Percentiles rank a stretch among this genome's conserved stretches.
These are phyloP conservation scores for Dolichomitus sp. DNA, from an alignment of 2,888 invertebrate genomes.

Conservation along the genomic window DNA sequence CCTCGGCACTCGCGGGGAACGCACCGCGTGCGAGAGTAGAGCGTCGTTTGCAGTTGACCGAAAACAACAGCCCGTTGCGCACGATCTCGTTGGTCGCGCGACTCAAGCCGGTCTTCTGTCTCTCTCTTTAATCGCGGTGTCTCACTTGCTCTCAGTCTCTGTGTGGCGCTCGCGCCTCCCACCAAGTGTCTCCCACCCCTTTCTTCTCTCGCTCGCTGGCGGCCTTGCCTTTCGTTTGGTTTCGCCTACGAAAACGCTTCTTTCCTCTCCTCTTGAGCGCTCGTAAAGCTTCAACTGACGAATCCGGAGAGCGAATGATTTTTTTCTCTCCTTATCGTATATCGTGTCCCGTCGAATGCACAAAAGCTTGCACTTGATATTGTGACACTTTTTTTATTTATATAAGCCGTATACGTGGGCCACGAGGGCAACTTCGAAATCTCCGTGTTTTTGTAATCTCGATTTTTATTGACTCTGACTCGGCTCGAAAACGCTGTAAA, in stretches of 20 bases:
- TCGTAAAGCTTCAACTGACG: slow-evolving; percentile 28
- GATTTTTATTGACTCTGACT: slow-evolving; percentile 6
- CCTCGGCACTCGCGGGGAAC: slow-evolving; percentile 60
- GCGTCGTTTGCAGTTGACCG: slow-evolving; percentile 69
- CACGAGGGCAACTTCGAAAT: background rate
- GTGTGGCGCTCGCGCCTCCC: slow-evolving; percentile 63
- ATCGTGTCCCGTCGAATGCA: slow-evolving; percentile 16
- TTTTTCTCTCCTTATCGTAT: slow-evolving; percentile 16
- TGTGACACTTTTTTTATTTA: background rate
- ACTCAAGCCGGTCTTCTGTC: slow-evolving; percentile 72
- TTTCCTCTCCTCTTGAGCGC: background rate
- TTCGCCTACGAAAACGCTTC: slow-evolving; percentile 31
- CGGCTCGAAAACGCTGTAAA: background rate
- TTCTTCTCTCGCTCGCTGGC: slow-evolving; percentile 50
- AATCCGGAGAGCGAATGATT: slow-evolving; percentile 18
- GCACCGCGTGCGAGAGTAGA: slow-evolving; percentile 72
- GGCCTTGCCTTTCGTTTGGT: slow-evolving; percentile 54
- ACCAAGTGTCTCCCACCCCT: slow-evolving; percentile 66
- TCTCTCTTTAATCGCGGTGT: slow-evolving; percentile 44
- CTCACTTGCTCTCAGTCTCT: slow-evolving; percentile 68
- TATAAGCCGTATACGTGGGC: background rate
- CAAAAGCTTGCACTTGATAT: slow-evolving; percentile 3
- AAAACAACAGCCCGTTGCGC: slow-evolving; percentile 72
- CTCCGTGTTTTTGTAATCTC: background rate
- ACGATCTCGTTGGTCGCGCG: slow-evolving; percentile 67